A percentile compares a stretch with the other conserved stretches of the same genome.
Evolutionary conservation across 2,797 vertebrate genomes (phyloP).

Genomic region (Channa striata): DNA sequence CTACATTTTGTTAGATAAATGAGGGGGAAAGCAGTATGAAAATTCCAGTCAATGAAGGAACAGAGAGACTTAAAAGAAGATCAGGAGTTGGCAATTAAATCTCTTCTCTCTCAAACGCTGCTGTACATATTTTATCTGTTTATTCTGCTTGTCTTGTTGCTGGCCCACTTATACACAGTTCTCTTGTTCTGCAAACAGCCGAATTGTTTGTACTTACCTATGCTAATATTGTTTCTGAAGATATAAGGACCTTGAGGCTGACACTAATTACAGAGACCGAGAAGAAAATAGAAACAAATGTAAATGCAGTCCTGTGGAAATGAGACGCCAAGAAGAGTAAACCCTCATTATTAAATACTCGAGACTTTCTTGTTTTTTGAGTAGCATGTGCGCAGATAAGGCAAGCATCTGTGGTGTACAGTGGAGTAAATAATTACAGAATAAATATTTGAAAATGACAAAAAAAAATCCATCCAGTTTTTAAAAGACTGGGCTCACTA

Average conservation of each 20-base stretch:
- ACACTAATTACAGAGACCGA: slow-evolving; percentile 71
- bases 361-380: slow-evolving; percentile 84
- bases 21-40: background rate
- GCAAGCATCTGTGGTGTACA: slow-evolving; percentile 80
- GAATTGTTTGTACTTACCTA: slow-evolving; percentile 55
- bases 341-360: slow-evolving; percentile 83
- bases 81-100: slow-evolving; percentile 22
- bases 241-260: slow-evolving; percentile 67
- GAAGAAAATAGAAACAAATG: slow-evolving; percentile 83
- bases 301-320: slow-evolving; percentile 84
- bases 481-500: background rate
- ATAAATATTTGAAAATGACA: slow-evolving; percentile 77
- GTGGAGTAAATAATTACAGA: no score
- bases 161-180: slow-evolving; percentile 21
- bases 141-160: slow-evolving; percentile 14
- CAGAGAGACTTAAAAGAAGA: slow-evolving; percentile 26
- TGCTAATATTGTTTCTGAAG: slow-evolving; percentile 69
- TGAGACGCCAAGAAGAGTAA: slow-evolving; percentile 82
- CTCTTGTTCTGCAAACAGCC: slow-evolving; percentile 8
- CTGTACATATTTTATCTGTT: background rate
- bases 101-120: background rate
- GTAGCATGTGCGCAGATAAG: slow-evolving; percentile 87
- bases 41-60: slow-evolving; percentile 31
- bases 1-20: slow-evolving; percentile 59
- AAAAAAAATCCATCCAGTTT: background rate